A percentile compares a stretch with the other conserved stretches of the same genome.
Evolutionary conservation across 1,140 invertebrate species (phyloP).

Genomic region (Chlorops oryzae): DNA sequence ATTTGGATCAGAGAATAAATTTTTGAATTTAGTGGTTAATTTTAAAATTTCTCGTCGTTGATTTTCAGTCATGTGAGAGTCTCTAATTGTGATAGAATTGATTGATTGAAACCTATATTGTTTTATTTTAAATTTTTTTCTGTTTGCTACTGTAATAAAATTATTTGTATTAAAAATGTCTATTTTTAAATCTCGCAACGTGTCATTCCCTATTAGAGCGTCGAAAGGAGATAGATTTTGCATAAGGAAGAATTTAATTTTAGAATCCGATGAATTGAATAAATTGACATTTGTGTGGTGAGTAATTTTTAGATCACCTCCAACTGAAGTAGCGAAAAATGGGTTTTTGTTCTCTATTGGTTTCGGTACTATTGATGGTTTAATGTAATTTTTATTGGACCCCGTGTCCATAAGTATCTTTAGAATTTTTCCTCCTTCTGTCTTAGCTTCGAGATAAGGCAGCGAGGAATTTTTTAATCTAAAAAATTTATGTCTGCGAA

Average conservation of each 20-base stretch:
- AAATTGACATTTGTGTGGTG: constrained; percentile 13
- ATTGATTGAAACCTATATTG: not conserved
- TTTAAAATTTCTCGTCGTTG: not conserved
- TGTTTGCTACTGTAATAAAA: constrained; percentile 8
- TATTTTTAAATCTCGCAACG: constrained; percentile 13
- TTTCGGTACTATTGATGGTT: constrained; percentile 1
- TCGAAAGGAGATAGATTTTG: constrained; percentile 17
- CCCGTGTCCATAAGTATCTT: constrained; percentile 13
- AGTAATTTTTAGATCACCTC: constrained; percentile 5
- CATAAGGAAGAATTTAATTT: constrained; percentile 15
- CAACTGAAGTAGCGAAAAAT: constrained; percentile 4
- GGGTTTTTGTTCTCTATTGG: not conserved
- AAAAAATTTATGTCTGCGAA: constrained; percentile 11
- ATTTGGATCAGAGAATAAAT: constrained; percentile 16
- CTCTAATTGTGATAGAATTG: constrained; percentile 15
- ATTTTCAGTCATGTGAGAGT: not conserved
- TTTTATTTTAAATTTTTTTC: constrained; percentile 12
- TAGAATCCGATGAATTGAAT: constrained; percentile 5
- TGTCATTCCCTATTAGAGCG: constrained; percentile 18
- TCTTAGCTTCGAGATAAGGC: constrained; percentile 7
- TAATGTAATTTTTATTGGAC: constrained; percentile 11
- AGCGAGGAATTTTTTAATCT: constrained; percentile 9
- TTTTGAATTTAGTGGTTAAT: constrained; percentile 2
- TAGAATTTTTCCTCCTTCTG: constrained; percentile 9
- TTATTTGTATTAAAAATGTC: constrained; percentile 14